phyloP scores from a whole-genome alignment of 2,797 vertebrate species.

The Strix occidentalis region DNA sequence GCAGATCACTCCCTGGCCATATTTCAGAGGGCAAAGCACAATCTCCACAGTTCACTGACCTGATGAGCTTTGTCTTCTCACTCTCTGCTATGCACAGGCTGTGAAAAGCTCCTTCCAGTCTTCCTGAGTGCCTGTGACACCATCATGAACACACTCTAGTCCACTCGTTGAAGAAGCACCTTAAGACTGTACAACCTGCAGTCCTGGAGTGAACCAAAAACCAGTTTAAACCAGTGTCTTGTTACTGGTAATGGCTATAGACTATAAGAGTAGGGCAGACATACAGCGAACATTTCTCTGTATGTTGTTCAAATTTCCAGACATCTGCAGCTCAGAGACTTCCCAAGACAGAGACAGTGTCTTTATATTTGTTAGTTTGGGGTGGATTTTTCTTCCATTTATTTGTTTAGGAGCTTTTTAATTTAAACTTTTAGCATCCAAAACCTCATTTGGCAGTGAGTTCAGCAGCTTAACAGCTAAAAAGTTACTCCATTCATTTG shows the following conservation, averaged over 20 bases:
- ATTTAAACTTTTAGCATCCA: background rate
- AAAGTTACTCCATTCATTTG: background rate
- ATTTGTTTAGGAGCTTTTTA: background rate
- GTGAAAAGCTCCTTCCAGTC: background rate
- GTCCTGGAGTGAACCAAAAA: background rate
- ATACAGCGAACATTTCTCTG: background rate
- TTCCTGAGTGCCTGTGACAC: background rate
- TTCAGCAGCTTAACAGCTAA: background rate
- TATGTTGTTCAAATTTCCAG: background rate
- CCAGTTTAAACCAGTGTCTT: background rate
- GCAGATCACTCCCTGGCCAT: background rate
- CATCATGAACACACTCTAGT: background rate
- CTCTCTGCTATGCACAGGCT: background rate
- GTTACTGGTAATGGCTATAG: background rate
- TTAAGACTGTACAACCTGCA: background rate
- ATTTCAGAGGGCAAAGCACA: background rate
- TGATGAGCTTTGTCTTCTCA: background rate
- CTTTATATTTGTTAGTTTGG: background rate
- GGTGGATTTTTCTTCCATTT: background rate
- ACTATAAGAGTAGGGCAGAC: background rate
- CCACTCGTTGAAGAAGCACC: background rate
- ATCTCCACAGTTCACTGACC: background rate
- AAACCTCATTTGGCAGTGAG: background rate
- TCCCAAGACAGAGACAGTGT: background rate
- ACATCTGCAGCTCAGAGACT: background rate